Percentiles rank a stretch among this genome's conserved stretches.
Evolutionary conservation across 2,113 vertebrate genomes (phyloP).

Genomic region (Pogonocichla stellata): DNA sequence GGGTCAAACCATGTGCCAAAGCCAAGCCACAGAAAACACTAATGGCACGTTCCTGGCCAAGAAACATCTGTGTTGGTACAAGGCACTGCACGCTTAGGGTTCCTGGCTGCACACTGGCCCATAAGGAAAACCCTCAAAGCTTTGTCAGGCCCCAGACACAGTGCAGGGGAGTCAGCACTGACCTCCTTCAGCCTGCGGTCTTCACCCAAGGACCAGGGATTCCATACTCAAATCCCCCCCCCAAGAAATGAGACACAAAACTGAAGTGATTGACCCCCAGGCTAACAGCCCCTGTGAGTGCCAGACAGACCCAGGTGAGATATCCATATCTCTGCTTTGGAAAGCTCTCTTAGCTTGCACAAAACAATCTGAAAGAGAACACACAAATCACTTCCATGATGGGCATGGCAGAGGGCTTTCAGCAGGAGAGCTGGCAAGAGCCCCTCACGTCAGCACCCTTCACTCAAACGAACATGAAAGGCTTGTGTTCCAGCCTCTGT

Average conservation of each 20-base stretch:
- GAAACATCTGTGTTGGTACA: background rate
- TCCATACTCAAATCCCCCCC: background rate
- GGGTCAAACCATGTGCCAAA: background rate
- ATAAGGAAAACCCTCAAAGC: background rate
- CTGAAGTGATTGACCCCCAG: background rate
- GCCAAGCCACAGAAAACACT: background rate
- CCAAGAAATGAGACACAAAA: background rate
- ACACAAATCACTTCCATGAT: background rate
- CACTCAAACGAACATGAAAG: background rate
- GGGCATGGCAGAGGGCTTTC: background rate
- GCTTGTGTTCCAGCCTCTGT: background rate
- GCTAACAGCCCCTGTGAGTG: background rate
- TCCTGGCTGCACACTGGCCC: background rate
- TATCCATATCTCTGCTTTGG: background rate
- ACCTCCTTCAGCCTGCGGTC: background rate
- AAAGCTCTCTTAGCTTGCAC: background rate
- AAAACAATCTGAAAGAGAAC: background rate
- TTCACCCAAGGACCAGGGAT: background rate
- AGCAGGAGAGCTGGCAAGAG: background rate
- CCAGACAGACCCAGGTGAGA: background rate
- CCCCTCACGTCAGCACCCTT: background rate
- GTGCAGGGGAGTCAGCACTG: background rate
- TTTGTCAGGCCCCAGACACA: background rate
- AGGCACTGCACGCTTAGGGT: background rate
- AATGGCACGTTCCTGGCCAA: rapidly evolving